Percentiles rank a stretch among this genome's conserved stretches.
Conservation (phyloP, 2,888 invertebrate species). For the Oscheius sp. region DNA sequence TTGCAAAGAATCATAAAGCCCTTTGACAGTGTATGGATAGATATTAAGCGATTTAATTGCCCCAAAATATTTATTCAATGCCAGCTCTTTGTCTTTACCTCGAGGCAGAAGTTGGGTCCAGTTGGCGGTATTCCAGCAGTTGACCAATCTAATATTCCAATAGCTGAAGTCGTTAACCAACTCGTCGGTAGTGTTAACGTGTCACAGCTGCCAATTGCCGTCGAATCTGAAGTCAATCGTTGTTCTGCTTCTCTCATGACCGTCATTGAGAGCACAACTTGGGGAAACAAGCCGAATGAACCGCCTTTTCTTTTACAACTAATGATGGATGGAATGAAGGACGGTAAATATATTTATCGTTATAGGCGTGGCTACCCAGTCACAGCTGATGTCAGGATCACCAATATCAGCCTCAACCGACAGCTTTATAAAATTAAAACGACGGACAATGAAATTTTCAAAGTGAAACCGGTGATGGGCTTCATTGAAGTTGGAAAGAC, state of each 20-base stretch:
- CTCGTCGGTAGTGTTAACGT: constrained; percentile 25
- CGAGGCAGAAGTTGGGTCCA: constrained; percentile 40
- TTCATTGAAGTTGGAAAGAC: constrained; percentile 32
- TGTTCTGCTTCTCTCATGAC: too few species aligned
- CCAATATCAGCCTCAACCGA: background rate
- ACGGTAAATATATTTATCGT: background rate
- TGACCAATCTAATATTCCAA: constrained; percentile 40
- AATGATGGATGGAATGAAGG: background rate
- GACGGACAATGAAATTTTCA: background rate
- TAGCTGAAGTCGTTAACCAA: constrained; percentile 45
- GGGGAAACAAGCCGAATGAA: background rate
- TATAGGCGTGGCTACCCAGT: background rate
- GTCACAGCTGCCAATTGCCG: constrained; percentile 35
- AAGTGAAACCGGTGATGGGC: background rate
- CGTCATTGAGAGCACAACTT: too few species aligned
- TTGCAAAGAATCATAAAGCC: too few species aligned
- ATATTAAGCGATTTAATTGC: too few species aligned
- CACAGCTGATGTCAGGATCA: background rate
- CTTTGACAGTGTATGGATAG: too few species aligned
- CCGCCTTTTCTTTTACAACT: background rate
- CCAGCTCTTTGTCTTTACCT: too few species aligned
- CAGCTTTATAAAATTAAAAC: background rate
- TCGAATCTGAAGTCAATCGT: background rate
- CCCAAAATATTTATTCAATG: too few species aligned
- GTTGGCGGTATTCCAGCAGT: constrained; percentile 37